Conservation (phyloP, 2,888 invertebrate genomes). For the Miltochrista miniata region DNA sequence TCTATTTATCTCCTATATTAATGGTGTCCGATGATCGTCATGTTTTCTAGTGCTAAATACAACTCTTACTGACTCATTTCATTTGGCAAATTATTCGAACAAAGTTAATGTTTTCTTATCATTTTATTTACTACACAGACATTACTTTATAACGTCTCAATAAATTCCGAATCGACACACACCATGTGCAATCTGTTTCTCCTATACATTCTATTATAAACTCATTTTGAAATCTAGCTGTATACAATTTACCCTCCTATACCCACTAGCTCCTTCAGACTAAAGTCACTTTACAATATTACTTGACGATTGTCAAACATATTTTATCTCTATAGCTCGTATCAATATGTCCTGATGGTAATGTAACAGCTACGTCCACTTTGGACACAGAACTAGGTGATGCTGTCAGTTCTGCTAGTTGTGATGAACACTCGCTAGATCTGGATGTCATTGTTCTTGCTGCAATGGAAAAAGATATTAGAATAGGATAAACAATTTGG, state of each 20-base stretch:
- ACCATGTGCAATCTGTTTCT: no score
- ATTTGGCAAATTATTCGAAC: no score
- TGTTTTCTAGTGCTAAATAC: no score
- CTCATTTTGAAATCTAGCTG: neutral
- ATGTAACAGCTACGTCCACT: conserved; percentile 74
- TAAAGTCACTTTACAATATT: conserved; percentile 15
- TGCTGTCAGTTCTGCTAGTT: conserved; percentile 62
- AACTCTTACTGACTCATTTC: no score
- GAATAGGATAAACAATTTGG: neutral
- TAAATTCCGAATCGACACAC: no score
- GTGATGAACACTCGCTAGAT: conserved; percentile 74
- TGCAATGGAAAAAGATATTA: conserved; percentile 20
- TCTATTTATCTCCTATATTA: no score
- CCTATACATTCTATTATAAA: no score
- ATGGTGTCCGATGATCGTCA: no score
- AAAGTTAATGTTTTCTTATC: no score
- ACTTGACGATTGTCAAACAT: conserved; percentile 75
- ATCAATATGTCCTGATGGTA: conserved; percentile 65
- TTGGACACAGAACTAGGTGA: conserved; percentile 66
- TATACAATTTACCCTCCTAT: neutral
- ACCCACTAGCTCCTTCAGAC: conserved; percentile 9
- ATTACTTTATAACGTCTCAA: no score
- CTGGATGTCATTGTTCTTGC: conserved; percentile 76
- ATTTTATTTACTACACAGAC: no score
- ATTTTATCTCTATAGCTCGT: conserved; percentile 75